phyloP scores from a whole-genome alignment of 2,113 vertebrate species.

The Fulmarus glacialis region DNA sequence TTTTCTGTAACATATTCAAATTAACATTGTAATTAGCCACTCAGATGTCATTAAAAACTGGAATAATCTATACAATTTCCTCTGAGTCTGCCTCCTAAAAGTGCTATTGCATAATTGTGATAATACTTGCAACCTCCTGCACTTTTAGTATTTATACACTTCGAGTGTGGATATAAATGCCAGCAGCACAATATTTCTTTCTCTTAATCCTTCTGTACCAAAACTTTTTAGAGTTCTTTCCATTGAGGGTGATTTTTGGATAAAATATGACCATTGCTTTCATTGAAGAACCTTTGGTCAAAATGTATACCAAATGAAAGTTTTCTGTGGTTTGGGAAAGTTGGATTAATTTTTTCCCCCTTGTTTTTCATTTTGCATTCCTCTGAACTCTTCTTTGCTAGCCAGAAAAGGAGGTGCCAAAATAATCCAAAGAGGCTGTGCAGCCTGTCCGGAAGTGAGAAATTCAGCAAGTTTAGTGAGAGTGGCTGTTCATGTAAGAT shows the following conservation, averaged over 20 bases:
- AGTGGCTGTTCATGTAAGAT: neutral
- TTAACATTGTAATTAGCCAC: neutral
- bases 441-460: neutral
- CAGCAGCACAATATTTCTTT: neutral
- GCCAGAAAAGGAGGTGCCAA: conserved; percentile 20
- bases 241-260: neutral
- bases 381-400: neutral
- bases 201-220: neutral
- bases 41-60: neutral
- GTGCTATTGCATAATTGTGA: neutral
- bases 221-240: neutral
- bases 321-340: conserved; percentile 40
- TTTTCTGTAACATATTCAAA: neutral
- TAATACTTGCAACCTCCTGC: neutral
- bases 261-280: neutral
- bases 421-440: neutral
- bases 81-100: neutral
- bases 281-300: neutral
- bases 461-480: neutral
- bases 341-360: neutral
- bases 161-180: neutral
- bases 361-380: conserved; percentile 8
- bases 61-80: neutral
- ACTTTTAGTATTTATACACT: neutral
- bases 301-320: neutral